Percentiles rank a stretch among this genome's conserved stretches.
Conservation (phyloP, 2,888 invertebrate species). For the Phyllotreta striolata region DNA sequence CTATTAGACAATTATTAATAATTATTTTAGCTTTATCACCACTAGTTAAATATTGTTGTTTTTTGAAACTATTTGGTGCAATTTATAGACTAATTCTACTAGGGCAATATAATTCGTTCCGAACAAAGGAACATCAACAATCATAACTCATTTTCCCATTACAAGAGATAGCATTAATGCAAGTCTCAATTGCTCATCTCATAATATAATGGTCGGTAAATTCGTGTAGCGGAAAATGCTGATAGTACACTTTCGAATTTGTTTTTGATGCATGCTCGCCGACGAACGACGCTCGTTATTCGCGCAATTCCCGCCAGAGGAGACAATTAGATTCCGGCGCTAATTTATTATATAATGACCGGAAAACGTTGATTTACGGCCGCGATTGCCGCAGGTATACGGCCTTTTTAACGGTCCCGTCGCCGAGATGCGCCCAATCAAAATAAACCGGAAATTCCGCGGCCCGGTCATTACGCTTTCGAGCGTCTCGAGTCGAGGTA, state of each 20-base stretch:
- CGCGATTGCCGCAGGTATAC: slow-evolving; percentile 1
- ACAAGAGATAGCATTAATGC: slow-evolving; percentile 22
- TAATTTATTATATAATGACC: slow-evolving; percentile 24
- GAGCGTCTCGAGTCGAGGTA: too few species aligned
- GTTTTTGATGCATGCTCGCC: slow-evolving; percentile 35
- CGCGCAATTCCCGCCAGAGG: slow-evolving; percentile 19
- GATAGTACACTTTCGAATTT: slow-evolving; percentile 35
- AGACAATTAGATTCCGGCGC: slow-evolving; percentile 23
- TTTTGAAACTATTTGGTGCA: too few species aligned
- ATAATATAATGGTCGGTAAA: slow-evolving; percentile 31
- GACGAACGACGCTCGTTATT: slow-evolving; percentile 22
- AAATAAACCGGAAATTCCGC: too few species aligned
- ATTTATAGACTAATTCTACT: too few species aligned
- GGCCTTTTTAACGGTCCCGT: slow-evolving; percentile 5
- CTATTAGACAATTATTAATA: too few species aligned
- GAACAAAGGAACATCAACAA: too few species aligned
- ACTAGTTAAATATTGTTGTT: too few species aligned
- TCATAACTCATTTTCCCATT: too few species aligned
- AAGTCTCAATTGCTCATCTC: slow-evolving; percentile 27
- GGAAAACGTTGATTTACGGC: slow-evolving; percentile 11
- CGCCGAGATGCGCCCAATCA: not conserved
- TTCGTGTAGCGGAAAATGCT: slow-evolving; percentile 31
- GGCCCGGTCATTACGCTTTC: too few species aligned
- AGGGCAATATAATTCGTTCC: too few species aligned
- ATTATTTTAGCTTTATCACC: too few species aligned